A percentile compares a stretch with the other conserved stretches of the same genome.
These are phyloP conservation scores for Neotragus moschatus DNA, from an alignment of 2,113 vertebrate genomes.

Conservation along the genomic window DNA sequence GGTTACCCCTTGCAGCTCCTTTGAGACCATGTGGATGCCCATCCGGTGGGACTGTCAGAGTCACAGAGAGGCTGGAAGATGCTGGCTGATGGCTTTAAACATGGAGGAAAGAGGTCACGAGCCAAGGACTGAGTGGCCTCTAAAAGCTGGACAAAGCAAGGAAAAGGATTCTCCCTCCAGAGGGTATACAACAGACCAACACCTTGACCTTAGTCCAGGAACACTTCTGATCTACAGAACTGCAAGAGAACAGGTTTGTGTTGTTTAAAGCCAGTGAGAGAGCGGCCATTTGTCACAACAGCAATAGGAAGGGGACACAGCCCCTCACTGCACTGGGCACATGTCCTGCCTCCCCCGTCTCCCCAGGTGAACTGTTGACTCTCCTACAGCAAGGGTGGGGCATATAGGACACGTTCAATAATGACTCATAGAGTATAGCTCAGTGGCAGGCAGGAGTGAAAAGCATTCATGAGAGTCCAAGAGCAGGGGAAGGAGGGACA, in stretches of 20 bases:
- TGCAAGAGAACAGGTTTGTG: too few species aligned
- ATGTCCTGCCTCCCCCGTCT: background rate
- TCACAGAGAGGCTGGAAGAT: background rate
- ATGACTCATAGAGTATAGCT: background rate
- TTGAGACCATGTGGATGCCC: background rate
- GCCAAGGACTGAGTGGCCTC: background rate
- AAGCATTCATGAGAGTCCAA: background rate
- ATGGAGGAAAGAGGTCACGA: accelerated
- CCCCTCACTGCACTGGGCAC: too few species aligned
- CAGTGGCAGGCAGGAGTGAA: background rate
- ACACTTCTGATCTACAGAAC: background rate
- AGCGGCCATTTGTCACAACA: background rate
- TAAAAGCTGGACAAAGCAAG: background rate
- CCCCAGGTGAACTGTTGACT: accelerated
- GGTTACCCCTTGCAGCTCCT: too few species aligned
- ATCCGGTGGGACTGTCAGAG: background rate
- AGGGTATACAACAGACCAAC: background rate
- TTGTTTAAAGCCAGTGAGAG: background rate
- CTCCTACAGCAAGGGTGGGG: background rate
- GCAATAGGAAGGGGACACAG: background rate
- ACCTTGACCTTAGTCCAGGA: background rate
- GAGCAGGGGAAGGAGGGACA: background rate
- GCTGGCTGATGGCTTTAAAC: background rate
- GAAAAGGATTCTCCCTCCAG: background rate
- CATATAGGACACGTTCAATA: accelerated